Percentiles rank a stretch among this genome's conserved stretches.
Evolutionary conservation across 2,888 invertebrate species (phyloP).

Genomic region (Ethmia dodecea): DNA sequence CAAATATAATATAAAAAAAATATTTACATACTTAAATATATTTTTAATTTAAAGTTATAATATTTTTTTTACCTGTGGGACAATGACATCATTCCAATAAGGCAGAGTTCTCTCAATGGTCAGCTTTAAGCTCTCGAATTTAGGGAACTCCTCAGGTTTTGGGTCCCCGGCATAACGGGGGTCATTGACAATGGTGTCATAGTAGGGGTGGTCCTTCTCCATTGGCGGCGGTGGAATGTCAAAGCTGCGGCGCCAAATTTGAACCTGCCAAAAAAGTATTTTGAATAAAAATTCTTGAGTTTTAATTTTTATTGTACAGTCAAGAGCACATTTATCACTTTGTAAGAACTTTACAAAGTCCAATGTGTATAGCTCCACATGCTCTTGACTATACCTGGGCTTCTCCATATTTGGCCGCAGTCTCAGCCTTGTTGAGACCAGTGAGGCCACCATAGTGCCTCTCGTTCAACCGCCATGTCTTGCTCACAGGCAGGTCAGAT

Average conservation of each 20-base stretch:
- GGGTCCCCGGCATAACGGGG: constrained; percentile 84
- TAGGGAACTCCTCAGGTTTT: constrained; percentile 86
- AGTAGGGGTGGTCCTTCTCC: constrained; percentile 85
- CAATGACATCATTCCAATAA: constrained; percentile 90
- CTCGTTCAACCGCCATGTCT: constrained; percentile 92
- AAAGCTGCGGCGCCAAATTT: constrained; percentile 91
- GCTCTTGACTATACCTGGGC: constrained; percentile 80
- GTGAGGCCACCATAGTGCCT: constrained; percentile 93
- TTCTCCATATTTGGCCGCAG: constrained; percentile 91
- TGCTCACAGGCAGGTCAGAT: constrained; percentile 80
- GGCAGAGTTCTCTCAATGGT: constrained; percentile 90
- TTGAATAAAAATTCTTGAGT: no score
- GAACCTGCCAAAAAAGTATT: constrained; percentile 72
- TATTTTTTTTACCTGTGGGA: constrained; percentile 73
- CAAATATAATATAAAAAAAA: constrained; percentile 2
- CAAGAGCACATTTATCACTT: no score
- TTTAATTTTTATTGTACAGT: no score
- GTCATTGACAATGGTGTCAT: constrained; percentile 85
- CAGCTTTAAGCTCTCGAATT: constrained; percentile 88
- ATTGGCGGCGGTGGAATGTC: constrained; percentile 90
- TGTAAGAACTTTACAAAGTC: no score
- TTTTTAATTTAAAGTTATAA: not conserved
- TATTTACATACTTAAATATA: not conserved
- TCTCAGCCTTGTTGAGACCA: constrained; percentile 90
- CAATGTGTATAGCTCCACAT: not conserved